Percentiles rank a stretch among this genome's conserved stretches.
phyloP scores from a whole-genome alignment of 2,113 vertebrate genomes.

The Podarcis raffonei region DNA sequence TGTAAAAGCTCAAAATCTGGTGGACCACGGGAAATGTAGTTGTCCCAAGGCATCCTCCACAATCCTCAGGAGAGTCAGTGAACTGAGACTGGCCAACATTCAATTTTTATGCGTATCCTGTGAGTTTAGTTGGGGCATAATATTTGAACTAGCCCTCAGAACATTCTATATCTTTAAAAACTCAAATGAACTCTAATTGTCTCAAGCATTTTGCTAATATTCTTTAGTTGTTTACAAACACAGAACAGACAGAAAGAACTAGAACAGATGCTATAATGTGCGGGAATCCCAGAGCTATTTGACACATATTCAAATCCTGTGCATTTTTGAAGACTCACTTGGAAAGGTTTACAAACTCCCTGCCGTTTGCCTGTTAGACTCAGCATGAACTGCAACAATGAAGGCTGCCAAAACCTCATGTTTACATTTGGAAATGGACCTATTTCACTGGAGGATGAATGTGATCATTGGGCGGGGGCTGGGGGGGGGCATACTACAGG shows the following conservation, averaged over 20 bases:
- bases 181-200: slow-evolving; percentile 5
- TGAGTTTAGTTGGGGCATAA: not conserved
- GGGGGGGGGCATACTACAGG: accelerated
- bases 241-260: not conserved
- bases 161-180: not conserved
- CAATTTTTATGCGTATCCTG: not conserved
- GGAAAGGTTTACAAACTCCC: slow-evolving; percentile 1
- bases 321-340: not conserved
- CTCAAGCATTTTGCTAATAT: not conserved
- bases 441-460: not conserved
- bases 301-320: not conserved
- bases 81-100: not conserved
- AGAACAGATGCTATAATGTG: not conserved
- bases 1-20: not conserved
- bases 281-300: not conserved
- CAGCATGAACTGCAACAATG: not conserved
- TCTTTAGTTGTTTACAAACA: slow-evolving; percentile 22
- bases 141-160: not conserved
- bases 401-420: not conserved
- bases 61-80: not conserved
- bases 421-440: not conserved
- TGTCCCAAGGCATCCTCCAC: not conserved
- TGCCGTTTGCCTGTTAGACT: not conserved
- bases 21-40: not conserved
- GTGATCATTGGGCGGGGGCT: not conserved